phyloP scores from a whole-genome alignment of 2,797 vertebrate species.

The Gymnothorax javanicus region DNA sequence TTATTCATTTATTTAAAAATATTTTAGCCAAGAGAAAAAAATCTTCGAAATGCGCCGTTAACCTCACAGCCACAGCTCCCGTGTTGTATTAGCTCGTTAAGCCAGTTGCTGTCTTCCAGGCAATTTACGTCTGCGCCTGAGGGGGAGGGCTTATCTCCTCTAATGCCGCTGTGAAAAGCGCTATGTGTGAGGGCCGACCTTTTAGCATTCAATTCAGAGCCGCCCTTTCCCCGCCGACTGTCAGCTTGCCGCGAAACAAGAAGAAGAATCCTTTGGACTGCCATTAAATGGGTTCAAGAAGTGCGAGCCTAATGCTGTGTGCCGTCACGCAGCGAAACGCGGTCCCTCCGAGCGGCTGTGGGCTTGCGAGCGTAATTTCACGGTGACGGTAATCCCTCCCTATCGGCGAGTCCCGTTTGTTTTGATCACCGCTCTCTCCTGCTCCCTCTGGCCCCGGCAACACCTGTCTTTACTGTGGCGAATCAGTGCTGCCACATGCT shows the following conservation, averaged over 20 bases:
- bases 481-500: neutral
- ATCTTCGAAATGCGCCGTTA: neutral
- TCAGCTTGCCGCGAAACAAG: constrained; percentile 32
- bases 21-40: neutral
- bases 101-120: constrained; percentile 65
- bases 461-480: neutral
- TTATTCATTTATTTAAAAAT: constrained; percentile 35
- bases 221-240: constrained; percentile 36
- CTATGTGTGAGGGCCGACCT: constrained; percentile 43
- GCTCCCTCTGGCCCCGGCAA: neutral
- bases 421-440: constrained; percentile 15
- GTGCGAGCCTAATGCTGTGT: constrained; percentile 47
- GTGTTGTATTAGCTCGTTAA: constrained; percentile 53
- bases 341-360: neutral
- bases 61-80: constrained; percentile 9
- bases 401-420: constrained; percentile 36
- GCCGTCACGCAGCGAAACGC: constrained; percentile 42
- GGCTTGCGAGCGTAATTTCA: constrained; percentile 40
- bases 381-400: constrained; percentile 17
- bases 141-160: constrained; percentile 68
- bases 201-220: constrained; percentile 67
- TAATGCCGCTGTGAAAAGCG: constrained; percentile 54
- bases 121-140: constrained; percentile 71
- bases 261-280: constrained; percentile 35
- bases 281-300: constrained; percentile 63